phyloP scores from a whole-genome alignment of 2,797 vertebrate species.

The Falco novaeseelandiae region DNA sequence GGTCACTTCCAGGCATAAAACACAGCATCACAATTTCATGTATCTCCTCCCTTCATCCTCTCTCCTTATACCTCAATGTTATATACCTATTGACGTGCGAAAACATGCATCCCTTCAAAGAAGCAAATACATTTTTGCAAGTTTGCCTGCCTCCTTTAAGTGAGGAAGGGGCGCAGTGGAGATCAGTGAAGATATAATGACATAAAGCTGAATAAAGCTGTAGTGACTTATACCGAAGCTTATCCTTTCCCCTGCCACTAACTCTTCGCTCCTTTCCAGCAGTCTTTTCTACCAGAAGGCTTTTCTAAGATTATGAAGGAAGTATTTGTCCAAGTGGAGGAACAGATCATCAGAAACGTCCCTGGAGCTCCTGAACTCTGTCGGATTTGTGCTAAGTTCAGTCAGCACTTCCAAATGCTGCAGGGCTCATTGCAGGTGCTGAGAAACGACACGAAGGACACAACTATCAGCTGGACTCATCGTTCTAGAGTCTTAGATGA shows the following conservation, averaged over 20 bases:
- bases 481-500: background rate
- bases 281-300: background rate
- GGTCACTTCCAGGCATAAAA: background rate
- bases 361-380: background rate
- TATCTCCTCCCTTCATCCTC: background rate
- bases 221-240: background rate
- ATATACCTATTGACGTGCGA: background rate
- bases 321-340: background rate
- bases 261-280: background rate
- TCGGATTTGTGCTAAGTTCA: background rate
- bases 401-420: background rate
- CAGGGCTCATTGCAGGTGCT: background rate
- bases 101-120: background rate
- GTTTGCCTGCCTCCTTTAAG: background rate
- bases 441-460: background rate
- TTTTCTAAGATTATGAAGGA: background rate
- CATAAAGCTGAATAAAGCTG: background rate
- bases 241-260: background rate
- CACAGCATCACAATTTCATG: background rate
- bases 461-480: background rate
- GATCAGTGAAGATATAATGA: background rate
- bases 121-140: background rate
- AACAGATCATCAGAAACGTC: background rate
- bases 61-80: background rate
- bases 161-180: background rate